phyloP scores from a whole-genome alignment of 2,888 invertebrate genomes.

The Serrognathus titanus region DNA sequence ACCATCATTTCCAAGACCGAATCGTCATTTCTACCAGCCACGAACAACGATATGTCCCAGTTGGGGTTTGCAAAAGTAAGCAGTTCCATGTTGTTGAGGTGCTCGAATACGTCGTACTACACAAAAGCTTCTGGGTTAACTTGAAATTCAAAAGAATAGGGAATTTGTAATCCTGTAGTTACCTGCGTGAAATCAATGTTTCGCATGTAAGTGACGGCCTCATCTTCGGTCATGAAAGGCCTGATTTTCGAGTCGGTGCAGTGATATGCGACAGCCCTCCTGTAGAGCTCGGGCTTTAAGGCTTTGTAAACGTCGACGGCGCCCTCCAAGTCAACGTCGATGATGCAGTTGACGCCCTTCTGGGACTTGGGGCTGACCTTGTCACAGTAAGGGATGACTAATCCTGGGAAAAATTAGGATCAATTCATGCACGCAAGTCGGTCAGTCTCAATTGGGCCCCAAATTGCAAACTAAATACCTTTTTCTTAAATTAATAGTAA shows the following conservation, averaged over 20 bases:
- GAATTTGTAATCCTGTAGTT: too few species aligned
- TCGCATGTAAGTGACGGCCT: conserved; percentile 57
- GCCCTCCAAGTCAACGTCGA: conserved; percentile 58
- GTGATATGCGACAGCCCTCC: conserved; percentile 55
- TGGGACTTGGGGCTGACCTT: conserved; percentile 52
- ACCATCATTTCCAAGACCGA: conserved; percentile 2
- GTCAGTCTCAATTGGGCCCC: too few species aligned
- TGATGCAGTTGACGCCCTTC: conserved; percentile 64
- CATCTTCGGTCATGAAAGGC: conserved; percentile 61
- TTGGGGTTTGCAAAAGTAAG: conserved; percentile 67
- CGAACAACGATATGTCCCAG: conserved; percentile 66
- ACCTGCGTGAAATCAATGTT: conserved; percentile 40
- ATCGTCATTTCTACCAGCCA: conserved; percentile 36
- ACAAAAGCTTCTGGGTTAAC: background rate
- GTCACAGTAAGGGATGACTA: conserved; percentile 58
- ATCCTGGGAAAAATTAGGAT: conserved; percentile 36
- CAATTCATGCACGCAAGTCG: too few species aligned
- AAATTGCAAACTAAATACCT: too few species aligned
- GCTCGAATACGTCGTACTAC: too few species aligned
- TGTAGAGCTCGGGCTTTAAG: conserved; percentile 62
- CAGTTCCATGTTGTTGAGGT: conserved; percentile 59
- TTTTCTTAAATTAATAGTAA: too few species aligned
- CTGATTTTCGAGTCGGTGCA: conserved; percentile 55
- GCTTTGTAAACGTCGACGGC: conserved; percentile 63
- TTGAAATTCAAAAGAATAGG: conserved; percentile 1